Percentiles rank a stretch among this genome's conserved stretches.
These are phyloP conservation scores for Torymus auratus DNA, from an alignment of 2,888 invertebrate species.

Conservation along the genomic window DNA sequence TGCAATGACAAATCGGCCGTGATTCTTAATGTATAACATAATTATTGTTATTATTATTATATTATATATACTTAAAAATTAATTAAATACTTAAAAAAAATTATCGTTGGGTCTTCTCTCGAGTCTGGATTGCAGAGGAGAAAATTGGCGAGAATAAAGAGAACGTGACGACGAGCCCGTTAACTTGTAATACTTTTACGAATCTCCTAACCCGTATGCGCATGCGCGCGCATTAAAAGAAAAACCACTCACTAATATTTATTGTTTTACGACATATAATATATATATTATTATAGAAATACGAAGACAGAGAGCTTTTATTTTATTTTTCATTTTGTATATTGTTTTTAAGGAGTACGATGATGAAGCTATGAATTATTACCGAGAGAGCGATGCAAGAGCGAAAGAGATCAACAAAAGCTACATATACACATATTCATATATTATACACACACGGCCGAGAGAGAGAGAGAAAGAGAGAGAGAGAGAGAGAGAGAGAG, in stretches of 20 bases:
- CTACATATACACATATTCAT: conserved; percentile 9
- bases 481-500: no score
- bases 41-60: background rate
- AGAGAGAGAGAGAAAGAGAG: conserved; percentile 20
- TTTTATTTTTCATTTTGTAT: conserved; percentile 36
- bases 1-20: background rate
- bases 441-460: background rate
- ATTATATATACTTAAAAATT: background rate
- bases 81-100: background rate
- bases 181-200: conserved; percentile 44
- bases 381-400: no score
- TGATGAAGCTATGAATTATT: background rate
- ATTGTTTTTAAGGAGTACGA: conserved; percentile 37
- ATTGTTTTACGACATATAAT: conserved; percentile 35
- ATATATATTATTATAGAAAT: background rate
- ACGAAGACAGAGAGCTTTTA: conserved; percentile 17
- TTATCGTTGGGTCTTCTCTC: background rate
- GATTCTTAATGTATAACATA: no score
- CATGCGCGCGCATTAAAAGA: background rate
- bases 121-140: background rate
- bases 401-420: background rate
- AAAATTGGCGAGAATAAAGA: background rate
- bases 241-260: conserved; percentile 29
- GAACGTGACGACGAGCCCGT: no score
- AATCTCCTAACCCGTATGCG: conserved; percentile 42